Evolutionary conservation across 35 echinoderm and acorn worm species (phyloP), one percentile per base, ranked within the genome.

Genomic region (Nesometra sesokonis): DNA sequence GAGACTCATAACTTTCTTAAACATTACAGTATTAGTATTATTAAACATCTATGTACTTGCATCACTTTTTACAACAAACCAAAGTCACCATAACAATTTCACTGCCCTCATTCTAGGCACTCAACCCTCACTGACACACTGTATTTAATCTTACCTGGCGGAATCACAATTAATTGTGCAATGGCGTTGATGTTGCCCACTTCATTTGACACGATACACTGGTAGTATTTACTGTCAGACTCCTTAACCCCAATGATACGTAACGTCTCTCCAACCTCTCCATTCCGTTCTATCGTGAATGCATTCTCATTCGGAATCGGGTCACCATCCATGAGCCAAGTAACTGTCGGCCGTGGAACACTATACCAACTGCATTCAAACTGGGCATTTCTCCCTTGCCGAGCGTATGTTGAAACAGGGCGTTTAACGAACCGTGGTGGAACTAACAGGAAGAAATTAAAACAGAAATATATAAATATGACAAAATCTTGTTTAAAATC

Each of bases 261-360:
- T 11, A 83, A 38, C 34, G 34, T 83, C 34, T 35, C 52, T 67
- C 52, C 52, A 67, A 67, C 52, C 23, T 67, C 52, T 17, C 52
- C 52, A 67, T 67, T 67, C 23, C 52, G 52, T 27, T 67, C 52
- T 17, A 67, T 67, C 52, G 34, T 83, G 35, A 83, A 83, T 38
- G 81, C 37, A 39, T 83, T 83, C 81, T 37, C 81, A 13, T 35
- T 35, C 38, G 81, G 34, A 38, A 83, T 83, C 17, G 37, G 34
- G 81, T 83, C 81, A 39, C 81, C 81, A 39, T 83, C 37, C 37
- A 37, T 39, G 27, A 83, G 34, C 81, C 81, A 83, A 11, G 34
- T 38, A 13, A 83, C 38, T 13, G 81, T 83, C 37, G 81, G 81
- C 7, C 34, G 37, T 83, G 81, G 81, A 30, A 83, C 81, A 37